Conservation (phyloP, 2,888 invertebrate genomes). For the Aphidius colemani region DNA sequence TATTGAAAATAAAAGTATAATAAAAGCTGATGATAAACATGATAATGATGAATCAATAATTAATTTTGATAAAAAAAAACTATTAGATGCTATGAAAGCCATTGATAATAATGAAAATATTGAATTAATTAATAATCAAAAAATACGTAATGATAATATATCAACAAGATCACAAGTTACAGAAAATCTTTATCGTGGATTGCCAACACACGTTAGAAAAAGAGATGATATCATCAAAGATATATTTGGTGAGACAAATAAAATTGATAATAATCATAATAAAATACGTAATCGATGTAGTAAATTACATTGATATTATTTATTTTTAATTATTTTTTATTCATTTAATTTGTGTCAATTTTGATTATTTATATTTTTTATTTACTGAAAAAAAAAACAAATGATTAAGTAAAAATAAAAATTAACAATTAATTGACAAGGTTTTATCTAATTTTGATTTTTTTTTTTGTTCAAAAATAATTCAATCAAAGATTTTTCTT, state of each 20-base stretch:
- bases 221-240: conserved; percentile 51
- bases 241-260: conserved; percentile 43
- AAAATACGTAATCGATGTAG: conserved; percentile 43
- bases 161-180: conserved; percentile 47
- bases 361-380: too few species aligned
- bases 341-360: background rate
- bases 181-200: conserved; percentile 52
- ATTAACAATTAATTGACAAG: background rate
- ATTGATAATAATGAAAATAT: conserved; percentile 64
- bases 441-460: too few species aligned
- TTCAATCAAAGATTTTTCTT: too few species aligned
- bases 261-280: conserved; percentile 36
- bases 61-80: conserved; percentile 63
- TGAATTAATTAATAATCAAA: conserved; percentile 45
- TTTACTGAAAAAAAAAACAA: too few species aligned
- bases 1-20: background rate
- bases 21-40: background rate
- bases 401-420: background rate
- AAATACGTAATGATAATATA: conserved; percentile 33
- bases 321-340: background rate
- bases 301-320: conserved; percentile 42
- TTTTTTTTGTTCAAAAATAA: too few species aligned
- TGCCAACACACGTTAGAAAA: conserved; percentile 48
- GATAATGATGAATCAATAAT: conserved; percentile 33
- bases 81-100: conserved; percentile 68